Evolutionary conservation across 2,888 invertebrate species (phyloP).

Genomic region (Ennomos quercinarius): DNA sequence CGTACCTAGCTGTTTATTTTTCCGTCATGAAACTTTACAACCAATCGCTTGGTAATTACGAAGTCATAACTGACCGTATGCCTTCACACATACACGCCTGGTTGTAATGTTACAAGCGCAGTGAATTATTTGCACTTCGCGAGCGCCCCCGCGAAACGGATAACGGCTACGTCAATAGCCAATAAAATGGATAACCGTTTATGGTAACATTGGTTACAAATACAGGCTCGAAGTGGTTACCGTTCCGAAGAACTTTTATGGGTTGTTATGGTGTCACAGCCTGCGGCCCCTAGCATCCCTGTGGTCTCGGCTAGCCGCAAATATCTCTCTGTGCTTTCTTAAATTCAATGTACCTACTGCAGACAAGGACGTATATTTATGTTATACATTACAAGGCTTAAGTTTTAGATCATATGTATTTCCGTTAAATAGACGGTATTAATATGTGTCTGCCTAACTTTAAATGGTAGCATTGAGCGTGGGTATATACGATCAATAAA

Average conservation of each 20-base stretch:
- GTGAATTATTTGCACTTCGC: conserved; percentile 32
- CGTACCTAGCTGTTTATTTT: no score
- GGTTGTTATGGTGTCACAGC: conserved; percentile 39
- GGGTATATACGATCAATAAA: conserved; percentile 58
- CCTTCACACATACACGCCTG: conserved; percentile 19
- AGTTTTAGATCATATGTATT: conserved; percentile 20
- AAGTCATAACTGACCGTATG: conserved; percentile 18
- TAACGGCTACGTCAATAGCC: conserved; percentile 53
- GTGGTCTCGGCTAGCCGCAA: conserved; percentile 43
- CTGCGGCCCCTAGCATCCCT: conserved; percentile 36
- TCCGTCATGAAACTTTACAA: no score
- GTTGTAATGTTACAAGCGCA: conserved; percentile 21
- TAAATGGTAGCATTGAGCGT: conserved; percentile 55
- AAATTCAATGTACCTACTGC: conserved; percentile 20
- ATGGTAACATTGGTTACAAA: conserved; percentile 43
- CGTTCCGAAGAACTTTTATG: conserved; percentile 46
- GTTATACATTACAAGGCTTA: no score
- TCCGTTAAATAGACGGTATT: conserved; percentile 31
- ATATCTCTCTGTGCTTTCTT: conserved; percentile 21
- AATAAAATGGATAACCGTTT: conserved; percentile 59
- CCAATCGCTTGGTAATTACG: conserved; percentile 7
- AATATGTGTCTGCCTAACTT: conserved; percentile 30
- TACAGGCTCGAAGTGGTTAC: conserved; percentile 40
- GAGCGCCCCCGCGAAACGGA: conserved; percentile 44
- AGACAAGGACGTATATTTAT: no score